phyloP scores from a whole-genome alignment of 1,140 invertebrate species.

The Oscheius sp. region DNA sequence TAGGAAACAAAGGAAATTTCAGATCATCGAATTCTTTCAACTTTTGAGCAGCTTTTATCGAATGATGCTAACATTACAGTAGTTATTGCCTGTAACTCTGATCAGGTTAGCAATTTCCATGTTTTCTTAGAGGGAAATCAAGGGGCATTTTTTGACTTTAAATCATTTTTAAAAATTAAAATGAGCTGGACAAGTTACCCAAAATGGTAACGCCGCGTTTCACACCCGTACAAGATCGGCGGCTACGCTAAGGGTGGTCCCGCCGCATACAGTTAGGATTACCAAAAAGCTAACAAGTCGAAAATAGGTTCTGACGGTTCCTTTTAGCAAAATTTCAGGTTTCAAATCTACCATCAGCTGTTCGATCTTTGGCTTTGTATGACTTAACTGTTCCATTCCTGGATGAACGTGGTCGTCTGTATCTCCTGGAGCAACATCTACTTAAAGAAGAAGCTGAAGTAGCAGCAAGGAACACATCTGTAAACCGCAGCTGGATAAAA shows the following conservation, averaged over 20 bases:
- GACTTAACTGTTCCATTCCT: slow-evolving; percentile 28
- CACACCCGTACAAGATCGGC: too few relatives aligned
- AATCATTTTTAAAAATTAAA: too few relatives aligned
- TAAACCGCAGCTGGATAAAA: neutral
- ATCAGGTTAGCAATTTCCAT: slow-evolving; percentile 16
- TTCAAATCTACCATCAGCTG: slow-evolving; percentile 7
- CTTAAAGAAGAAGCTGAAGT: neutral
- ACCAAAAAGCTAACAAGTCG: too few relatives aligned
- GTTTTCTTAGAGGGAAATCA: neutral
- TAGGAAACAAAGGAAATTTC: neutral
- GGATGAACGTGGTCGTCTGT: slow-evolving; percentile 13
- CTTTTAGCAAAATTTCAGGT: slow-evolving; percentile 12
- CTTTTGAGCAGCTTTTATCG: neutral
- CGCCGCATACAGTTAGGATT: too few relatives aligned
- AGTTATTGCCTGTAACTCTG: slow-evolving; percentile 25
- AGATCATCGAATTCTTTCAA: slow-evolving; percentile 31
- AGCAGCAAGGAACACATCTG: slow-evolving; percentile 33
- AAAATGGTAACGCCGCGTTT: too few relatives aligned
- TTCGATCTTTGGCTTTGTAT: slow-evolving; percentile 26
- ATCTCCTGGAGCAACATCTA: slow-evolving; percentile 6
- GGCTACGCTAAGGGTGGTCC: too few relatives aligned
- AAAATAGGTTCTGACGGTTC: too few relatives aligned
- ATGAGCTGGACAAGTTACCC: too few relatives aligned
- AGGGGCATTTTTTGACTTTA: neutral
- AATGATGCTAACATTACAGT: slow-evolving; percentile 18